Percentiles rank a stretch among this genome's conserved stretches.
phyloP scores from a whole-genome alignment of 2,113 vertebrate species.

The Psettodes erumei region DNA sequence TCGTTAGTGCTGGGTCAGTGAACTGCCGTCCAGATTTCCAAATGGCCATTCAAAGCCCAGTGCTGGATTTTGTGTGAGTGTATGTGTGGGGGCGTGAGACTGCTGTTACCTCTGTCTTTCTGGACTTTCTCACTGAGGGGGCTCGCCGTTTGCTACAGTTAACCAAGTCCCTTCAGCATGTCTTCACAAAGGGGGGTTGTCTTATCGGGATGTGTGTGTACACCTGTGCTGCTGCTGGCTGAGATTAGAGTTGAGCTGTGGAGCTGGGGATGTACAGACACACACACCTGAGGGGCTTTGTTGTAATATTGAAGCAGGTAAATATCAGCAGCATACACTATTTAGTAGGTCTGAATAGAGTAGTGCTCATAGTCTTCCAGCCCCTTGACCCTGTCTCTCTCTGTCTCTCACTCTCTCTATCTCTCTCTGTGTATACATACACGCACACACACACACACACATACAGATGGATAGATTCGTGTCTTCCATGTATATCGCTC shows the following conservation, averaged over 20 bases:
- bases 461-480: constrained; percentile 34
- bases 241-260: constrained; percentile 31
- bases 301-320: constrained; percentile 61
- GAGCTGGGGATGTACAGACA: constrained; percentile 26
- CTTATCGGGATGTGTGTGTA: constrained; percentile 59
- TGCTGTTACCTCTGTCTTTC: constrained; percentile 27
- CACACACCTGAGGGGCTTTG: constrained; percentile 40
- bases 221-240: constrained; percentile 41
- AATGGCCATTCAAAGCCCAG: constrained; percentile 76
- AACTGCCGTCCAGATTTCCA: constrained; percentile 81
- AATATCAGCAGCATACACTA: constrained; percentile 67
- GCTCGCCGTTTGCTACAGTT: constrained; percentile 57
- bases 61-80: constrained; percentile 40
- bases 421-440: neutral
- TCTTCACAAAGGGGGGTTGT: constrained; percentile 38
- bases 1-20: constrained; percentile 81
- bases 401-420: neutral
- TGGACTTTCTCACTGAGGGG: constrained; percentile 64
- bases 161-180: constrained; percentile 35
- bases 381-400: constrained; percentile 59
- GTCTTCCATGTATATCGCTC: constrained; percentile 53
- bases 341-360: constrained; percentile 66
- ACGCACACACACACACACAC: constrained; percentile 39
- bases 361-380: constrained; percentile 45
- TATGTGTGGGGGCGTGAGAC: constrained; percentile 22